Evolutionary conservation across 1,140 invertebrate species (phyloP).

Genomic region (Trichonephila inaurata): DNA sequence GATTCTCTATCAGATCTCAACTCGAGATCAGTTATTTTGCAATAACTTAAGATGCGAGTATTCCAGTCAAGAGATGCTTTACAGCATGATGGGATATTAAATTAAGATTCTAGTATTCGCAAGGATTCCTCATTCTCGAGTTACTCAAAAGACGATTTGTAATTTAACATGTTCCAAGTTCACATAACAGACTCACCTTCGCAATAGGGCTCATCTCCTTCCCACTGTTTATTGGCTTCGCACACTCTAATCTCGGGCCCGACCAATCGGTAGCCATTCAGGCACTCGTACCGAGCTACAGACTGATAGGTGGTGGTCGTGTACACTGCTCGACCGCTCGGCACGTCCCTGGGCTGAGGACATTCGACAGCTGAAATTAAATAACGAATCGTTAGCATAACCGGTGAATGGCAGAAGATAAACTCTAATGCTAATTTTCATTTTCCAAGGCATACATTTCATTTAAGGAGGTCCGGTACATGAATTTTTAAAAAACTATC

Average conservation of each 20-base stretch:
- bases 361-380: constrained; percentile 91
- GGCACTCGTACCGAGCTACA: constrained; percentile 95
- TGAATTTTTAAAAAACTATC: no score
- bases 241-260: constrained; percentile 93
- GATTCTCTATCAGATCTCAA: no score
- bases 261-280: constrained; percentile 92
- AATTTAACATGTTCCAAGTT: no score
- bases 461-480: no score
- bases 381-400: neutral
- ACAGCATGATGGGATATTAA: neutral
- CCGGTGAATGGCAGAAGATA: no score
- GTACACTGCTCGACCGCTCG: constrained; percentile 93
- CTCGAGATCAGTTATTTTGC: no score
- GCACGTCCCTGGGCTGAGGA: constrained; percentile 90
- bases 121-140: no score
- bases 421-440: no score
- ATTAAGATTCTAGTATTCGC: neutral
- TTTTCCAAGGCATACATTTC: no score
- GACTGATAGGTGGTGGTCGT: constrained; percentile 96
- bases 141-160: no score
- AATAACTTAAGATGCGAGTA: neutral
- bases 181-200: constrained; percentile 84
- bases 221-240: constrained; percentile 93
- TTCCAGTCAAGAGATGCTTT: neutral
- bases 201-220: constrained; percentile 91